Percentiles rank a stretch among this genome's conserved stretches.
phyloP scores from a whole-genome alignment of 2,797 vertebrate genomes.

The Taeniopygia guttata region DNA sequence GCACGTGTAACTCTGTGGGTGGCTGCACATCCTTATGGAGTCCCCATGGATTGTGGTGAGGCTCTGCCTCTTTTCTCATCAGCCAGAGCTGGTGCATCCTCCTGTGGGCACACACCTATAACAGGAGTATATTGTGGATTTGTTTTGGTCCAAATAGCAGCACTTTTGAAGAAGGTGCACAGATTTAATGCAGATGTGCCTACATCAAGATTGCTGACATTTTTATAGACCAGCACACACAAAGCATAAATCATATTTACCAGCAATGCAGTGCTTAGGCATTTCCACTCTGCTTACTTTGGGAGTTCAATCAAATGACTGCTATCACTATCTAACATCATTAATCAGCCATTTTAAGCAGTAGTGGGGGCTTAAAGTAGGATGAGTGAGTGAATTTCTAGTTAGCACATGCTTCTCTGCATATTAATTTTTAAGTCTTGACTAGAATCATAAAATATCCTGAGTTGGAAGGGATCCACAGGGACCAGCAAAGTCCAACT shows the following conservation, averaged over 20 bases:
- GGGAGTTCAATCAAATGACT: not conserved
- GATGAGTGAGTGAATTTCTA: not conserved
- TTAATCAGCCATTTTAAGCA: not conserved
- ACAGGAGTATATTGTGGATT: fast-evolving
- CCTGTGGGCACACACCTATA: not conserved
- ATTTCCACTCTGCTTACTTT: not conserved
- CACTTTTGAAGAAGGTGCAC: not conserved
- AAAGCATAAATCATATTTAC: not conserved
- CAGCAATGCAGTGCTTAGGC: not conserved
- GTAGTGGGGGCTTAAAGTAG: not conserved
- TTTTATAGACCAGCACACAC: not conserved
- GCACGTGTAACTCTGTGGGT: not conserved
- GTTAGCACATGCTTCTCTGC: not conserved
- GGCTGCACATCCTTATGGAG: not conserved
- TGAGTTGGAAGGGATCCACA: not conserved
- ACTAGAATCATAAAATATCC: not conserved
- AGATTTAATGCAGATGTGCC: not conserved
- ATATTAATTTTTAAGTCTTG: not conserved
- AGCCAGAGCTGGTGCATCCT: not conserved
- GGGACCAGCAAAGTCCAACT: not conserved
- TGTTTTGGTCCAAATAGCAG: not conserved
- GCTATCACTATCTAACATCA: not conserved
- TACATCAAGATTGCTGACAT: not conserved
- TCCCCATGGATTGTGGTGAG: not conserved
- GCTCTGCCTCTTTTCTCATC: not conserved